These are phyloP conservation scores for Pleuronectes platessa DNA, from an alignment of 2,113 vertebrate species.

Conservation along the genomic window DNA sequence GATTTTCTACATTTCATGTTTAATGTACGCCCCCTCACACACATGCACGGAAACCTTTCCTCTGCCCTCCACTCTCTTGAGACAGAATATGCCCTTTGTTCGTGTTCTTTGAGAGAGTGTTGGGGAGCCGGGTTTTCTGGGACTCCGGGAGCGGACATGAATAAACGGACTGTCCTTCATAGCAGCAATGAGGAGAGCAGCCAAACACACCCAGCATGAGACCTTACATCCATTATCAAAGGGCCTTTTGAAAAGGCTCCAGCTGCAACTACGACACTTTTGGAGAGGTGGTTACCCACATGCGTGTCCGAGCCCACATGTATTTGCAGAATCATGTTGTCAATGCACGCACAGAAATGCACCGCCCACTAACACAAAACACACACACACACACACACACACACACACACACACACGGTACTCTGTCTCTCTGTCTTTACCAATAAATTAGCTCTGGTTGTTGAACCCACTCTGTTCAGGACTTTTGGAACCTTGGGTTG, in stretches of 20 bases:
- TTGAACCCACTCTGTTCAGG: neutral
- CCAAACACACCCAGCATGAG: constrained; percentile 57
- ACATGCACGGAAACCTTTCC: constrained; percentile 17
- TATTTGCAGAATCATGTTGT: constrained; percentile 26
- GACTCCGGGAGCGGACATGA: constrained; percentile 65
- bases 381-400: neutral
- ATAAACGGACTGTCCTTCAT: constrained; percentile 74
- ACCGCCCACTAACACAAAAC: neutral
- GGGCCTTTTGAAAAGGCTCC: constrained; percentile 44
- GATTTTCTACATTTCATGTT: constrained; percentile 32
- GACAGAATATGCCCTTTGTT: constrained; percentile 76
- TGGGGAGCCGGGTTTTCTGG: constrained; percentile 48
- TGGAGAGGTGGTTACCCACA: constrained; percentile 30
- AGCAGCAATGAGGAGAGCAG: constrained; percentile 54
- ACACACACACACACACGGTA: neutral
- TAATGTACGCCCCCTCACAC: constrained; percentile 35
- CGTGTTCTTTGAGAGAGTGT: constrained; percentile 57
- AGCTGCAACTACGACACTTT: constrained; percentile 27
- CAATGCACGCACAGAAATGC: constrained; percentile 14
- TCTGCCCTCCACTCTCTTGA: constrained; percentile 25
- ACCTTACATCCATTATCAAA: constrained; percentile 70
- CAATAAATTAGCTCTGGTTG: neutral
- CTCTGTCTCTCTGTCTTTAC: neutral
- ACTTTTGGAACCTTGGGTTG: neutral
- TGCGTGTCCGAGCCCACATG: constrained; percentile 14